These are phyloP conservation scores for Halocynthia aurantium DNA, from an alignment of 23 tunicate species.

Conservation along the genomic window DNA sequence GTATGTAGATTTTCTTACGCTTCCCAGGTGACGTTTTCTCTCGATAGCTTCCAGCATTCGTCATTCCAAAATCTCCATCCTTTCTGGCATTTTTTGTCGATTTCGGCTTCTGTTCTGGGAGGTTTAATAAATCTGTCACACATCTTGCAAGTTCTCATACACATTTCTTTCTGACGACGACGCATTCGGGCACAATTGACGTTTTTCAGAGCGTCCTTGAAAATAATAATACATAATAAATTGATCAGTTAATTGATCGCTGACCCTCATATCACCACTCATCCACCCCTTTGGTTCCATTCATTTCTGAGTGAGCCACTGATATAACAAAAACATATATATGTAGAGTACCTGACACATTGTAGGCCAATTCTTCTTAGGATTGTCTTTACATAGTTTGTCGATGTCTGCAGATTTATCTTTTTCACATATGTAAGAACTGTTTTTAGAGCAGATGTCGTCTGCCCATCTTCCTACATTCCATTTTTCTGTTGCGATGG, in stretches of 20 bases:
- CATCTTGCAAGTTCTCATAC: conserved; percentile 78
- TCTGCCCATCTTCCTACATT: conserved; percentile 83
- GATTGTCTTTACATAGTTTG: conserved; percentile 58
- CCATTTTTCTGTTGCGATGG: conserved; percentile 47
- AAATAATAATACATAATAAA: too few species aligned
- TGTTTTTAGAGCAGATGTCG: conserved; percentile 38
- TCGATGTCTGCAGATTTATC: conserved; percentile 42
- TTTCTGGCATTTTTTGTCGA: conserved; percentile 32
- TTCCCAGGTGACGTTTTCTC: conserved; percentile 65
- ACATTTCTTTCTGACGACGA: conserved; percentile 46
- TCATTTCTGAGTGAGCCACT: not conserved
- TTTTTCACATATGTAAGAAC: conserved; percentile 81
- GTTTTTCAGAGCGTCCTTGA: not conserved
- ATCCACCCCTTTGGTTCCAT: too few species aligned
- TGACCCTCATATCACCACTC: too few species aligned
- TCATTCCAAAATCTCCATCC: conserved; percentile 80
- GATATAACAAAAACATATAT: not conserved
- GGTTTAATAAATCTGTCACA: conserved; percentile 61
- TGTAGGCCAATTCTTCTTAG: conserved; percentile 35
- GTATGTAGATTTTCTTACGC: conserved; percentile 24
- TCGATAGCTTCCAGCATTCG: conserved; percentile 70
- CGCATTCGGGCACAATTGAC: conserved; percentile 33
- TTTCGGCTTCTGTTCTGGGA: not conserved
- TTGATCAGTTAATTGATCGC: too few species aligned
- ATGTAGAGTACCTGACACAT: conserved; percentile 31